phyloP scores from a whole-genome alignment of 2,113 vertebrate species.

The Nymphicus hollandicus region DNA sequence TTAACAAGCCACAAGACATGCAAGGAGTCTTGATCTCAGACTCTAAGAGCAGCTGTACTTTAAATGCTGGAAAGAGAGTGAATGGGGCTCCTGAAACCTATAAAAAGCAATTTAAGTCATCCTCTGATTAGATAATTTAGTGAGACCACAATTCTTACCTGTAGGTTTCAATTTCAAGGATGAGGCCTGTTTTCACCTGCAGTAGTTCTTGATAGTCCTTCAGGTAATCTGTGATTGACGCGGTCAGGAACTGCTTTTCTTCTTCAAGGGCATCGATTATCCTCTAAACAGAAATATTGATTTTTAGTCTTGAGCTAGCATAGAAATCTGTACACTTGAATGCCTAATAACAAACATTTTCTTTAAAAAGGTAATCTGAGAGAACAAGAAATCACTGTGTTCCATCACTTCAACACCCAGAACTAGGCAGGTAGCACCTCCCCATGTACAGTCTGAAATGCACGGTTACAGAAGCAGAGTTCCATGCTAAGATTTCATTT shows the following conservation, averaged over 20 bases:
- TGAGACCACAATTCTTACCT: slow-evolving; percentile 73
- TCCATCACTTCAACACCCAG: neutral
- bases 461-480: neutral
- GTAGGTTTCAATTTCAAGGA: slow-evolving; percentile 91
- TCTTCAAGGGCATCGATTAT: slow-evolving; percentile 84
- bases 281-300: slow-evolving; percentile 69
- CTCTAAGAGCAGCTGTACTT: neutral
- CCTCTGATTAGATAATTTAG: neutral
- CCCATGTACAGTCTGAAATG: neutral
- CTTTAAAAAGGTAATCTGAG: neutral
- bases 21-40: neutral
- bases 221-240: slow-evolving; percentile 81
- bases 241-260: slow-evolving; percentile 82
- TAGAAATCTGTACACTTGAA: neutral
- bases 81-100: neutral
- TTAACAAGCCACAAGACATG: neutral
- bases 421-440: neutral
- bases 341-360: neutral
- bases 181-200: slow-evolving; percentile 88
- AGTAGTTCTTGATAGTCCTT: slow-evolving; percentile 89
- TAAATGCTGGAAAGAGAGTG: neutral
- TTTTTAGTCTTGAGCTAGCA: neutral
- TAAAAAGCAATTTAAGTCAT: neutral
- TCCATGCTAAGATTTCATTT: neutral
- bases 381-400: neutral